Evolutionary conservation across 2,888 invertebrate genomes (phyloP).

Genomic region (Nebria brevicollis): DNA sequence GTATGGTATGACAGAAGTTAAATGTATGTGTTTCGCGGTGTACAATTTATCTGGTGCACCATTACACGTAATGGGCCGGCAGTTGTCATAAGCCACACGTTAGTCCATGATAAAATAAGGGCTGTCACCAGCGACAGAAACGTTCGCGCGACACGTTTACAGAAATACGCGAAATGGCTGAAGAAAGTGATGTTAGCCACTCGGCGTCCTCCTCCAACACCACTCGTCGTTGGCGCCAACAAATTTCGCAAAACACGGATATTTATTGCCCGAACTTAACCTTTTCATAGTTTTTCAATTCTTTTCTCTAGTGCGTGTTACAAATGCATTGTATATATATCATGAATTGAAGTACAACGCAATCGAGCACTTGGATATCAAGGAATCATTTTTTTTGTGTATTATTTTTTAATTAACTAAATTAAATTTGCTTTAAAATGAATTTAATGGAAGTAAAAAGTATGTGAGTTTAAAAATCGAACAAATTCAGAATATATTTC

Average conservation of each 20-base stretch:
- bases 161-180: constrained; percentile 27
- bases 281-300: constrained; percentile 30
- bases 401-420: too few species aligned
- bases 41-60: constrained; percentile 46
- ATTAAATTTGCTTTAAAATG: too few species aligned
- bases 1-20: constrained; percentile 1
- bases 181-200: constrained; percentile 34
- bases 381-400: too few species aligned
- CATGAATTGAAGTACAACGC: not conserved
- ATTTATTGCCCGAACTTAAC: constrained; percentile 38
- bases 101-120: constrained; percentile 47
- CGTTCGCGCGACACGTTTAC: constrained; percentile 13
- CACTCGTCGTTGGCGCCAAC: constrained; percentile 20
- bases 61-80: constrained; percentile 47
- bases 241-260: constrained; percentile 35
- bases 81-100: constrained; percentile 48
- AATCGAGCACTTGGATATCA: not conserved
- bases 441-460: too few species aligned
- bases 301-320: constrained; percentile 9
- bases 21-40: constrained; percentile 33
- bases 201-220: constrained; percentile 16
- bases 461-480: not conserved
- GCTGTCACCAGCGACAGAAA: constrained; percentile 32
- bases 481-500: not conserved
- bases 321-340: constrained; percentile 31